Base-by-base conservation (phyloP, 2,888 invertebrate genomes). In the Cheiracanthium punctorium region DNA sequence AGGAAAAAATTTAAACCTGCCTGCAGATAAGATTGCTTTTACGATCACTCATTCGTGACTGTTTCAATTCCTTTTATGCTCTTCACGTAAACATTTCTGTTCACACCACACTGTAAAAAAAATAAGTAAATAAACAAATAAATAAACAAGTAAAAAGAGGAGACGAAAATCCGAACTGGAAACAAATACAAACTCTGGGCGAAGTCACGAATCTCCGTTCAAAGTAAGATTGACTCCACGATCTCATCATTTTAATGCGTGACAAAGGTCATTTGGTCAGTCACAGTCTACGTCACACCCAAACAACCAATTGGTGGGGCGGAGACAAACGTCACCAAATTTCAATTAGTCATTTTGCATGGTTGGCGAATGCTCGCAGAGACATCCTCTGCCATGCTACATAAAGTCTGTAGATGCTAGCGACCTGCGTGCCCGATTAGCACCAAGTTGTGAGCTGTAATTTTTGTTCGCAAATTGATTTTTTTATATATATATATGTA, bases 251-350 rank as follows among this genome's bases (percentile, higher is more conserved):
- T 24, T 58, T 58, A 64, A 41, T 79, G 79, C 84, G 84, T 85
- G 84, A 85, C 84, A 64, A 41, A 74, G 69, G 72, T 73, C 52
- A 74, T 85, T 79, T 79, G 79, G 84, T 69, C 82, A 74, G 84
- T 85, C 72, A 85, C 84, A 85, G 72, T 79, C 41, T 72, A 79
- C 69, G 84, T 85, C 84, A 85, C 84, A 85, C 79, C 79, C 84
- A 85, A 85, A 79, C 74, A 85, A 85, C 79, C 74, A 85, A 85
- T 85, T 48, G 79, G 41, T 20, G 12, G 79, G 84, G 84, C 79
- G 84, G 84, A 70, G 79, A 85, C 74, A 79, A 14, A 58, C 58
- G 58, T 58, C 58, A 58, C 58, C 73, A 85, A 85, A 85, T 85
- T n/a, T 85, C 84, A 85, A 85, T 85, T 85, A 85, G 77, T 30